These are phyloP conservation scores for rat (Rattus norvegicus) DNA, from an alignment of 2,113 vertebrate genomes.

Conservation along the genomic window DNA sequence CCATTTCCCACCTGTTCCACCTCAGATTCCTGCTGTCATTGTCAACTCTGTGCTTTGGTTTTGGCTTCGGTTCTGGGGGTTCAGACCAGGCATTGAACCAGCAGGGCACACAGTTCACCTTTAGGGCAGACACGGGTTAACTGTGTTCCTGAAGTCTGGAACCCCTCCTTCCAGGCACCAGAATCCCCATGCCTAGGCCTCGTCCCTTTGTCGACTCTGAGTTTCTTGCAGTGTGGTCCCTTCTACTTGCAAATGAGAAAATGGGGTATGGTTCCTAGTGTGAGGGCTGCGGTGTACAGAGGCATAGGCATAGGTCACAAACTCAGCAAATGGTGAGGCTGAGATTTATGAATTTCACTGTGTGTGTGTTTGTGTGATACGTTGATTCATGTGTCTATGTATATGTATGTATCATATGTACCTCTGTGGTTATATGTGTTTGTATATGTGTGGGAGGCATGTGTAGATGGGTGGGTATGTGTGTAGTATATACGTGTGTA, in stretches of 20 bases:
- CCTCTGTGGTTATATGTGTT: no score
- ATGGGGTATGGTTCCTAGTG: background rate
- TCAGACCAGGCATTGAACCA: no score
- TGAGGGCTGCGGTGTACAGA: background rate
- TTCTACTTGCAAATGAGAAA: background rate
- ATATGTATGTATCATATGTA: no score
- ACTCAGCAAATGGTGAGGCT: background rate
- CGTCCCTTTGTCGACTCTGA: background rate
- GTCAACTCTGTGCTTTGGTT: background rate
- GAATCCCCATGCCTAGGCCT: background rate
- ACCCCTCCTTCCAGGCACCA: background rate
- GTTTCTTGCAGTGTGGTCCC: background rate
- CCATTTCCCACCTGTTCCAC: background rate
- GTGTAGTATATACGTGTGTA: no score
- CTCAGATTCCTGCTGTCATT: background rate
- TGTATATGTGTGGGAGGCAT: no score
- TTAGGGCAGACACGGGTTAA: rapidly evolving
- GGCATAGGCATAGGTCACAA: background rate
- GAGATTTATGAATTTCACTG: background rate
- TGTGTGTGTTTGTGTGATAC: background rate
- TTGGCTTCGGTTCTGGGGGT: background rate
- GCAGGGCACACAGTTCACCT: no score
- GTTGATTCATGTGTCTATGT: background rate
- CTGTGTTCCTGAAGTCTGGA: background rate
- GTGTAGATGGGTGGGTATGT: no score